Conservation (phyloP, 2,888 invertebrate species). For the Andrena chrysosceles region DNA sequence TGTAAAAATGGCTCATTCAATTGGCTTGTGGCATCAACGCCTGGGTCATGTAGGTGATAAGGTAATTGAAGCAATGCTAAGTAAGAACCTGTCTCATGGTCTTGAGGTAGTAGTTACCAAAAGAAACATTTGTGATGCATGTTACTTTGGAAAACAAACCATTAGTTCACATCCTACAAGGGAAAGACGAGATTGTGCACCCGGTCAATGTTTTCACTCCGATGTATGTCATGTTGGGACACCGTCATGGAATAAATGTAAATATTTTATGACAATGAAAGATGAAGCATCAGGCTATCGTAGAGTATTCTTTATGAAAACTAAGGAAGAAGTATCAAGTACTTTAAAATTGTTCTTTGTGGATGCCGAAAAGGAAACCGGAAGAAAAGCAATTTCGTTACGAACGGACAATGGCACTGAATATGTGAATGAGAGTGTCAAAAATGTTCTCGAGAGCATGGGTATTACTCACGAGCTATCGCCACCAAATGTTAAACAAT, state of each 20-base stretch:
- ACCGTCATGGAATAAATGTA: conserved; percentile 32
- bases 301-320: conserved; percentile 73
- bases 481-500: conserved; percentile 76
- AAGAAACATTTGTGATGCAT: conserved; percentile 35
- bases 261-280: conserved; percentile 43
- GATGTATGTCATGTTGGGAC: conserved; percentile 33
- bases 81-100: too few relatives aligned
- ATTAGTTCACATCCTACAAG: conserved; percentile 18
- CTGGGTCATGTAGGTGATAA: too few relatives aligned
- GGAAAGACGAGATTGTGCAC: conserved; percentile 30
- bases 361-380: conserved; percentile 69
- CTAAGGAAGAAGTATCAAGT: conserved; percentile 74
- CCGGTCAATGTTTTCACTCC: conserved; percentile 41
- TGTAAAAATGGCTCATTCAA: too few relatives aligned
- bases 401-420: conserved; percentile 71
- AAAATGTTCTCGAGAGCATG: conserved; percentile 11
- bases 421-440: conserved; percentile 60
- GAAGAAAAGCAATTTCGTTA: conserved; percentile 62
- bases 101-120: background rate
- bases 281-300: conserved; percentile 47
- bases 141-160: conserved; percentile 45
- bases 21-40: too few relatives aligned
- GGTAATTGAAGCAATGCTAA: too few relatives aligned
- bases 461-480: conserved; percentile 71
- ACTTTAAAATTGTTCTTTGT: conserved; percentile 33